A percentile compares a stretch with the other conserved stretches of the same genome.
phyloP scores from a whole-genome alignment of 35 echinoderm and acorn worm species.

The Strongylocentrotus purpuratus region DNA sequence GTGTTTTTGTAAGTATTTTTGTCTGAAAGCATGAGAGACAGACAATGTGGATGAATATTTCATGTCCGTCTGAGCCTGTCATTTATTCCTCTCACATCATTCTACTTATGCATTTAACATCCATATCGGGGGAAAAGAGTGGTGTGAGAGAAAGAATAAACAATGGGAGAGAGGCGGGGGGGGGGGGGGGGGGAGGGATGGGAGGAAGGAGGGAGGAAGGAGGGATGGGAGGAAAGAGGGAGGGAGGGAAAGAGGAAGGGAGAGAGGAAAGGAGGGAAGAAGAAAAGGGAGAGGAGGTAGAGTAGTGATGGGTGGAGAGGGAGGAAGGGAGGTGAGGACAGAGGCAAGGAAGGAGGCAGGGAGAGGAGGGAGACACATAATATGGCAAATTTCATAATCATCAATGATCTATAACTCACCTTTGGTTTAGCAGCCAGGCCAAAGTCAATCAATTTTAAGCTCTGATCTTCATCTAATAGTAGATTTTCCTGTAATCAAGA shows the following conservation, averaged over 20 bases:
- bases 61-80: neutral
- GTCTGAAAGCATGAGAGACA: neutral
- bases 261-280: neutral
- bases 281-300: neutral
- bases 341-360: neutral
- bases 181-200: neutral
- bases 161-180: neutral
- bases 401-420: conserved; percentile 47
- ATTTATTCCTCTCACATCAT: neutral
- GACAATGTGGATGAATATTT: neutral
- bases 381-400: neutral
- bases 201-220: neutral
- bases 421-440: conserved; percentile 97
- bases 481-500: conserved; percentile 82
- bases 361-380: neutral
- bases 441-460: conserved; percentile 96
- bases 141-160: neutral
- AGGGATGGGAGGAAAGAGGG: neutral
- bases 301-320: neutral
- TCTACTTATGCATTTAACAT: neutral
- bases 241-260: neutral
- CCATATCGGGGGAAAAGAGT: neutral
- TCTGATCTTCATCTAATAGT: conserved; percentile 95
- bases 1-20: neutral
- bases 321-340: neutral